Conservation (phyloP, 2,888 invertebrate species). For the Isotomurus palustris region DNA sequence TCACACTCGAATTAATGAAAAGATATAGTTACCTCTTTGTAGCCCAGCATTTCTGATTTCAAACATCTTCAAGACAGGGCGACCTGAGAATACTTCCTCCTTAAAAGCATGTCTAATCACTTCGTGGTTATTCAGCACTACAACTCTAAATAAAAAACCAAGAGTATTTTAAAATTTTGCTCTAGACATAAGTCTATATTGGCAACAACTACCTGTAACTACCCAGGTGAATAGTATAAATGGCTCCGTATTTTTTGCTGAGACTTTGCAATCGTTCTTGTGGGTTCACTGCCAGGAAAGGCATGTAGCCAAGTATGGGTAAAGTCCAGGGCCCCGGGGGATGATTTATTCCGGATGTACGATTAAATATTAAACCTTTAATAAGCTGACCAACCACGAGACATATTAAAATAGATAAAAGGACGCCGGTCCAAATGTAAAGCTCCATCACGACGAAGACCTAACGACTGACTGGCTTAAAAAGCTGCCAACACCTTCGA, state of each 20-base stretch:
- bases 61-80: conserved; percentile 44
- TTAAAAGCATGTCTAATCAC: conserved; percentile 41
- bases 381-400: too few relatives aligned
- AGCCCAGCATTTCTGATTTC: conserved; percentile 42
- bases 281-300: conserved; percentile 39
- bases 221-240: conserved; percentile 40
- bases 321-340: conserved; percentile 45
- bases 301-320: conserved; percentile 44
- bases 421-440: too few relatives aligned
- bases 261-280: conserved; percentile 29
- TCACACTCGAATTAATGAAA: too few relatives aligned
- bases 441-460: too few relatives aligned
- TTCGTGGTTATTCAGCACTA: conserved; percentile 40
- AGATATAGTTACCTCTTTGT: conserved; percentile 27
- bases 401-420: too few relatives aligned
- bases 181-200: not conserved
- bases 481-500: too few relatives aligned
- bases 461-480: too few relatives aligned
- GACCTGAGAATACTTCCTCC: conserved; percentile 41
- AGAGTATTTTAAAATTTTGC: not conserved
- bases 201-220: conserved; percentile 35
- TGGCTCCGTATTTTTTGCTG: conserved; percentile 33
- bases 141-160: conserved; percentile 25
- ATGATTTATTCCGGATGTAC: conserved; percentile 3
- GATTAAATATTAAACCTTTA: not conserved